A percentile compares a stretch with the other conserved stretches of the same genome.
These are phyloP conservation scores for Bryconaethiops microstoma DNA, from an alignment of 2,797 vertebrate genomes.

Conservation along the genomic window DNA sequence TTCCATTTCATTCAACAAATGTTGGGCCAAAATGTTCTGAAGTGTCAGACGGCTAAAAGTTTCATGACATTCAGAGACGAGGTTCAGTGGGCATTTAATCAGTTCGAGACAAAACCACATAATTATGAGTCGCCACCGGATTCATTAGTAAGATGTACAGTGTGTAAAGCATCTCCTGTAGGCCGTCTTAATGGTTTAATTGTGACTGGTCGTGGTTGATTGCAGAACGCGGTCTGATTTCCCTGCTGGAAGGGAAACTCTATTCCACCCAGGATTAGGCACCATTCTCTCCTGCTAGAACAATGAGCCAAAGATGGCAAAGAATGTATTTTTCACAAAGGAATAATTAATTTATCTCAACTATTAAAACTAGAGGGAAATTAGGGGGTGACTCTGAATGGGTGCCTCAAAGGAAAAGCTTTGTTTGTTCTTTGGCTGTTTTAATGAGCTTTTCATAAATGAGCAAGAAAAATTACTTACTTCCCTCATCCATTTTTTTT, in stretches of 20 bases:
- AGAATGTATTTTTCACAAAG: slow-evolving; percentile 94
- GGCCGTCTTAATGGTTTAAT: slow-evolving; percentile 95
- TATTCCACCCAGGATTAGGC: slow-evolving; percentile 87
- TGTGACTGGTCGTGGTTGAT: slow-evolving; percentile 87
- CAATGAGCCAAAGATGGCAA: slow-evolving; percentile 86
- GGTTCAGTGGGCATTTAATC: slow-evolving; percentile 63
- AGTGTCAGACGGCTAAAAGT: slow-evolving; percentile 54
- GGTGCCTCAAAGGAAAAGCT: slow-evolving; percentile 93
- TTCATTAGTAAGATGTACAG: slow-evolving; percentile 88
- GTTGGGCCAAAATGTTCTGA: slow-evolving; percentile 59
- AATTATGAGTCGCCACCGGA: slow-evolving; percentile 72
- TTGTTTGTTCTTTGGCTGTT: slow-evolving; percentile 94
- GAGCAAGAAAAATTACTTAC: slow-evolving; percentile 93
- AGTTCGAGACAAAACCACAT: slow-evolving; percentile 79
- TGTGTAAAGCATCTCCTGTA: slow-evolving; percentile 91
- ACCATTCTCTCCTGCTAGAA: slow-evolving; percentile 81
- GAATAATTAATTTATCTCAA: slow-evolving; percentile 99
- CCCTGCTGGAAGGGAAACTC: slow-evolving; percentile 87
- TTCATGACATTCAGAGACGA: slow-evolving; percentile 64
- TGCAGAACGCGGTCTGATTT: slow-evolving; percentile 87
- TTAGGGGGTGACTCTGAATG: slow-evolving; percentile 95
- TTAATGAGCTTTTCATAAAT: slow-evolving; percentile 99
- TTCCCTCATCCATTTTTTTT: slow-evolving; percentile 66
- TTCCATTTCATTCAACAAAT: slow-evolving; percentile 10
- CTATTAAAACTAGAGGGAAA: slow-evolving; percentile 96